Evolutionary conservation across 2,888 invertebrate species (phyloP).

Genomic region (Metalampra italica): DNA sequence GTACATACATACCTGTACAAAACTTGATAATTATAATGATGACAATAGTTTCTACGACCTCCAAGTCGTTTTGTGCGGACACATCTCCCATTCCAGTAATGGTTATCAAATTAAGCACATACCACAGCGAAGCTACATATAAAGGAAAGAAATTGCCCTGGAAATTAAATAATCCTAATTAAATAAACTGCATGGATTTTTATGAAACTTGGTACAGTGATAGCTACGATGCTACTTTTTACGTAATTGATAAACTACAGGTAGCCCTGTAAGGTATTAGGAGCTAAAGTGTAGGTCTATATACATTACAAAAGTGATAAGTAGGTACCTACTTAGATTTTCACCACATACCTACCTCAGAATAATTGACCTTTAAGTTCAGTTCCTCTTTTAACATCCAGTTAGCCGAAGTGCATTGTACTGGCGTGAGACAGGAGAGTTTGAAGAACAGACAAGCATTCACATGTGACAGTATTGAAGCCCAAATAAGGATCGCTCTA

Average conservation of each 20-base stretch:
- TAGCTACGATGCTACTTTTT: no score
- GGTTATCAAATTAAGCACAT: constrained; percentile 69
- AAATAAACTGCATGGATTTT: not conserved
- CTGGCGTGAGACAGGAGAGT: constrained; percentile 63
- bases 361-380: constrained; percentile 52
- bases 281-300: no score
- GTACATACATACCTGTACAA: constrained; percentile 52
- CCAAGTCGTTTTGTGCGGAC: constrained; percentile 60
- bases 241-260: no score
- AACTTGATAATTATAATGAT: constrained; percentile 71
- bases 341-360: constrained; percentile 35
- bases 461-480: constrained; percentile 66
- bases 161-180: constrained; percentile 15
- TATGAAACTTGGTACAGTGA: no score
- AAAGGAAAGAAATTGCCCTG: constrained; percentile 59
- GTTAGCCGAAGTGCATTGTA: constrained; percentile 58
- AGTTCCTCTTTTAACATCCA: constrained; percentile 66
- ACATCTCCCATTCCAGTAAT: constrained; percentile 76
- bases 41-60: constrained; percentile 68
- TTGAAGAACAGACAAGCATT: constrained; percentile 73
- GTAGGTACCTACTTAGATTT: no score
- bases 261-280: no score
- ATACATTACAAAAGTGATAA: no score
- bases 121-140: constrained; percentile 70
- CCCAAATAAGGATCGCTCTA: constrained; percentile 69